phyloP scores from a whole-genome alignment of 1,140 invertebrate genomes.

The Diuraphis noxia region DNA sequence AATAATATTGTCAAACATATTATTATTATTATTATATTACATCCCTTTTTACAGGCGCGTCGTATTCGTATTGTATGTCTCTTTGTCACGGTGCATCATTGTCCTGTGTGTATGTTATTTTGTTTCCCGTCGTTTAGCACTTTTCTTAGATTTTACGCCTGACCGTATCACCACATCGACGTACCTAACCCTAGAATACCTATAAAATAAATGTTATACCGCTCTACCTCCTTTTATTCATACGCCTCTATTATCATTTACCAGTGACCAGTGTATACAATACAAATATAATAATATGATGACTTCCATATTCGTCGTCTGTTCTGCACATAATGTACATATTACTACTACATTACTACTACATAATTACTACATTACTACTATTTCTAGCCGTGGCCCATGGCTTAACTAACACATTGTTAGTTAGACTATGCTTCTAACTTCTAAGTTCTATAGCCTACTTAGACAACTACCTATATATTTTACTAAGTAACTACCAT shows the following conservation, averaged over 20 bases:
- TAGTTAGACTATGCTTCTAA: too few relatives aligned
- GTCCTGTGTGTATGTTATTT: not conserved
- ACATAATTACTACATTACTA: too few relatives aligned
- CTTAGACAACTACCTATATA: too few relatives aligned
- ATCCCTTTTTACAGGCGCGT: not conserved
- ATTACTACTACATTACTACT: too few relatives aligned
- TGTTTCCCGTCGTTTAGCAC: not conserved
- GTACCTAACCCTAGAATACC: not conserved
- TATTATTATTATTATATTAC: not conserved
- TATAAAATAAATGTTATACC: not conserved
- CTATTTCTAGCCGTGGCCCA: too few relatives aligned
- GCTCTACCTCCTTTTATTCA: not conserved
- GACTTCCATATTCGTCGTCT: too few relatives aligned
- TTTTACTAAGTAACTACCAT: too few relatives aligned
- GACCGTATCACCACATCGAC: not conserved
- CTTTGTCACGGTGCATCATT: not conserved
- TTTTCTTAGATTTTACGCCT: conserved; percentile 6
- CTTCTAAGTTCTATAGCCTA: too few relatives aligned
- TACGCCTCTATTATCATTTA: not conserved
- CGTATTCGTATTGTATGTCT: not conserved
- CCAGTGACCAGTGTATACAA: too few relatives aligned
- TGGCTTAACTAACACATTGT: too few relatives aligned
- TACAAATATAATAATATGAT: too few relatives aligned
- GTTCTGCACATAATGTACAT: too few relatives aligned
- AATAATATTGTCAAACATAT: conserved; percentile 28